These are phyloP conservation scores for Vultur gryphus DNA, from an alignment of 2,797 vertebrate genomes.

Conservation along the genomic window DNA sequence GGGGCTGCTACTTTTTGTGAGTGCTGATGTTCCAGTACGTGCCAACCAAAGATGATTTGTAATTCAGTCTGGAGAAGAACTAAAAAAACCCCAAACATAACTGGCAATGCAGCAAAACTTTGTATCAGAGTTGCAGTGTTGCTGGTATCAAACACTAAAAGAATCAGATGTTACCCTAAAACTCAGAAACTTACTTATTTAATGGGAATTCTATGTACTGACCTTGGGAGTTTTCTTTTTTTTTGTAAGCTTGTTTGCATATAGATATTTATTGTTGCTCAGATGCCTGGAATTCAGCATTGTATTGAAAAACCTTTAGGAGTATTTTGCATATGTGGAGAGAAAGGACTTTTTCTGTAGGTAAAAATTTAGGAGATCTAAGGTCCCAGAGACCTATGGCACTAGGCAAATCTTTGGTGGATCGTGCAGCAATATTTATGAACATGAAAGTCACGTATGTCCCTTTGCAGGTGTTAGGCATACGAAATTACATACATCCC, in stretches of 20 bases:
- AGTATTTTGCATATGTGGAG: background rate
- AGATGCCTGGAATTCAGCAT: background rate
- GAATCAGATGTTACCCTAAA: background rate
- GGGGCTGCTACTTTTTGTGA: background rate
- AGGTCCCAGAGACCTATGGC: background rate
- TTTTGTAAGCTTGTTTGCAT: background rate
- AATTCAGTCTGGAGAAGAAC: background rate
- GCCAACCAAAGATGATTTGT: background rate
- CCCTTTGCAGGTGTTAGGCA: background rate
- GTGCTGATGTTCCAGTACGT: background rate
- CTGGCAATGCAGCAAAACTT: background rate
- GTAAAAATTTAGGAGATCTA: background rate
- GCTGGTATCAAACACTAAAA: background rate
- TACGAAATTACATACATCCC: background rate
- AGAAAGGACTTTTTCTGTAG: background rate
- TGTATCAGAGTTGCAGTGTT: background rate
- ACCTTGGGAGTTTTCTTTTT: background rate
- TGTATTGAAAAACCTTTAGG: background rate
- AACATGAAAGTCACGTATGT: background rate
- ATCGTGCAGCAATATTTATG: background rate
- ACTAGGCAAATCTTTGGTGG: background rate
- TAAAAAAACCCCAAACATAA: background rate
- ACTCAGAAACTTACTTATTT: background rate
- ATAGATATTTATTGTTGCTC: background rate
- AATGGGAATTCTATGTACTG: background rate